These are phyloP conservation scores for Thamnophis sirtalis DNA, from an alignment of 2,113 vertebrate genomes.

Conservation along the genomic window DNA sequence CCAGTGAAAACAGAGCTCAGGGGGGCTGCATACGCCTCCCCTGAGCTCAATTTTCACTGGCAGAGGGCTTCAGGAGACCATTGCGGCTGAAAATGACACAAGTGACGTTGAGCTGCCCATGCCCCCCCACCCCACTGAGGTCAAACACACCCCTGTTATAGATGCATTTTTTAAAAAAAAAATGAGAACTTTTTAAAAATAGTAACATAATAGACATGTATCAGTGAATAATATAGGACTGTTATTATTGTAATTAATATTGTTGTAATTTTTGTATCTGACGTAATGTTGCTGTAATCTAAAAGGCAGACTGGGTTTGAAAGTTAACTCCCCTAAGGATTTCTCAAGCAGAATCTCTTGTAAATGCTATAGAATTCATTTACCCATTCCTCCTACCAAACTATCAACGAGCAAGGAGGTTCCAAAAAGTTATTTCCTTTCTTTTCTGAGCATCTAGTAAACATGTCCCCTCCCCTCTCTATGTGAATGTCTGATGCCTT, in stretches of 20 bases:
- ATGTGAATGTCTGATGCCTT: neutral
- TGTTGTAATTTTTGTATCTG: neutral
- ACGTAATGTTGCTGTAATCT: neutral
- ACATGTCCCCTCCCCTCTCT: neutral
- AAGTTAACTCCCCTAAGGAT: neutral
- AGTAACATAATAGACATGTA: neutral
- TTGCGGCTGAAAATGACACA: no score
- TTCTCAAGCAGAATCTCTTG: neutral
- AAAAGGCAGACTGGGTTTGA: neutral
- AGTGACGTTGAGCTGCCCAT: no score
- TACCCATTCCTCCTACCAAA: neutral
- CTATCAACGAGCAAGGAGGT: neutral
- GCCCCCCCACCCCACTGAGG: no score
- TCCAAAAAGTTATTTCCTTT: neutral
- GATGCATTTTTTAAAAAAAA: neutral
- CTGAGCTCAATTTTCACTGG: no score
- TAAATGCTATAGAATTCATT: neutral
- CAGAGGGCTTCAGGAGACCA: no score
- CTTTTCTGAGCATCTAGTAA: neutral
- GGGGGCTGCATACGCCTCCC: no score
- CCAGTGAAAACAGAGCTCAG: no score
- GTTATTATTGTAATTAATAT: neutral
- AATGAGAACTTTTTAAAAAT: neutral
- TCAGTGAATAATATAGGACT: neutral
- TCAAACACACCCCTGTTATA: neutral